phyloP scores from a whole-genome alignment of 2,113 vertebrate species.

The Nansenia antarctica region DNA sequence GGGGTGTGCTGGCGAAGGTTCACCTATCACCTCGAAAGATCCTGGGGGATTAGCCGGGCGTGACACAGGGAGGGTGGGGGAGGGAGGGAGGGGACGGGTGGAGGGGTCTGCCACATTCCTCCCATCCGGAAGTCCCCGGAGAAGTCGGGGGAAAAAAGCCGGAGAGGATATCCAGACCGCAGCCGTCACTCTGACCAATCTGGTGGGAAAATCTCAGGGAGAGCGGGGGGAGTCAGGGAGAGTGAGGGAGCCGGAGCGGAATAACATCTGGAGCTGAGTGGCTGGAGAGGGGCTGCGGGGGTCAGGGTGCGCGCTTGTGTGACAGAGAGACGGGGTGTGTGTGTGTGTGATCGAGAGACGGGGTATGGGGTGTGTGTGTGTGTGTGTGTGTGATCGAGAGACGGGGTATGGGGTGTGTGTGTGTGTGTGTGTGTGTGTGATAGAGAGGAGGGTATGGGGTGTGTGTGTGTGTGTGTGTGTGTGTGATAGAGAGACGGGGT shows the following conservation, averaged over 20 bases:
- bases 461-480: no score
- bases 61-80: not conserved
- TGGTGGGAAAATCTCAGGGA: slow-evolving; percentile 60
- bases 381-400: no score
- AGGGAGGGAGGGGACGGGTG: not conserved
- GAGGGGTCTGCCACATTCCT: slow-evolving; percentile 56
- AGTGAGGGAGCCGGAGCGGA: slow-evolving; percentile 41
- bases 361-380: no score
- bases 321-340: not conserved
- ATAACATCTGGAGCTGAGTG: slow-evolving; percentile 37
- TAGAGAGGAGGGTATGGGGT: no score
- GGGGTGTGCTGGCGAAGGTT: not conserved
- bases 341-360: no score
- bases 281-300: slow-evolving; percentile 22
- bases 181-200: slow-evolving; percentile 53
- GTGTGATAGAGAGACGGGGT: not conserved
- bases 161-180: slow-evolving; percentile 56
- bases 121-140: slow-evolving; percentile 52
- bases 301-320: slow-evolving; percentile 21
- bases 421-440: not conserved
- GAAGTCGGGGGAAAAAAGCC: slow-evolving; percentile 17
- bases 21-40: slow-evolving; percentile 16
- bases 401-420: not conserved
- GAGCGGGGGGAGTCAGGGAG: no score
- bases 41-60: slow-evolving; percentile 21